Evolutionary conservation across 2,797 vertebrate genomes (phyloP).

Genomic region (Myotis planiceps): DNA sequence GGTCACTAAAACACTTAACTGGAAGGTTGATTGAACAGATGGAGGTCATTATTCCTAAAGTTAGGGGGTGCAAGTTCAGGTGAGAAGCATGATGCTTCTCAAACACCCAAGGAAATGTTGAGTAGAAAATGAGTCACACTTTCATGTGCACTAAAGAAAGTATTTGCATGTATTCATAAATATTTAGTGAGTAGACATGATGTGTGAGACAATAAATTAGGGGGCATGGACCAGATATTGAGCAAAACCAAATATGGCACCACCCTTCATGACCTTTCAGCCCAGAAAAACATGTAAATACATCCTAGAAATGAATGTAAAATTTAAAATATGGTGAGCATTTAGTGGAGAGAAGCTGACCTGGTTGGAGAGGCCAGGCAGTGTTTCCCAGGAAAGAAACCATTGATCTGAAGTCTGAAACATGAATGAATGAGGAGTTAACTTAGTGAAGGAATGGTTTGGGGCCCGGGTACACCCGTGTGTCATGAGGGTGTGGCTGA

Average conservation of each 20-base stretch:
- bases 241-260: background rate
- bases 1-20: background rate
- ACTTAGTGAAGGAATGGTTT: background rate
- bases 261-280: background rate
- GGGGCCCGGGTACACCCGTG: background rate
- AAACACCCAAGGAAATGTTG: background rate
- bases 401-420: background rate
- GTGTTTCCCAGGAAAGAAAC: background rate
- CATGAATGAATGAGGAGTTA: background rate
- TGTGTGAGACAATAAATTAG: background rate
- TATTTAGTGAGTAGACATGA: background rate
- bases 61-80: background rate
- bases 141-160: background rate
- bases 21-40: background rate
- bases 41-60: background rate
- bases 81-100: background rate
- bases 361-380: background rate
- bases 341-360: background rate
- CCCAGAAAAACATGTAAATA: background rate
- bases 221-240: background rate
- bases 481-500: background rate
- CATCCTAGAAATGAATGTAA: background rate
- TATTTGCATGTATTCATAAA: background rate
- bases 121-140: background rate
- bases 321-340: background rate